Evolutionary conservation across 2,113 vertebrate genomes (phyloP).

Genomic region (Sporophila hypoxantha): DNA sequence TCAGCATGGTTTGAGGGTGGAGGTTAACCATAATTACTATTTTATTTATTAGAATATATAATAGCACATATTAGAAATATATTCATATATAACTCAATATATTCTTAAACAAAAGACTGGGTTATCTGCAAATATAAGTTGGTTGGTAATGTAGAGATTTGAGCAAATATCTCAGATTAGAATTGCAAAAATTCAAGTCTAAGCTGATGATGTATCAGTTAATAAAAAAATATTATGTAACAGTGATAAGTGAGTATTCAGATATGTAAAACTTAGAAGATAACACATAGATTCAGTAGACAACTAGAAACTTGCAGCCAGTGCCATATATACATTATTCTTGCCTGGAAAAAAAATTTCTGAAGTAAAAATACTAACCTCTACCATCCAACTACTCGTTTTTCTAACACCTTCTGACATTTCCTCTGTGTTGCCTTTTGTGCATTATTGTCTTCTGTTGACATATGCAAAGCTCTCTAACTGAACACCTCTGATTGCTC

Average conservation of each 20-base stretch:
- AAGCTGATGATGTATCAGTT: neutral
- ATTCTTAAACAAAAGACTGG: neutral
- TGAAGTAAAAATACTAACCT: neutral
- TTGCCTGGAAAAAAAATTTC: neutral
- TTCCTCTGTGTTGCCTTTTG: neutral
- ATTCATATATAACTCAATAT: neutral
- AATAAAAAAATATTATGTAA: neutral
- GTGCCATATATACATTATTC: neutral
- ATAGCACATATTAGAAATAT: neutral
- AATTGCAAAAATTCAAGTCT: neutral
- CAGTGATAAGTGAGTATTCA: neutral
- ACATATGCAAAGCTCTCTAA: neutral
- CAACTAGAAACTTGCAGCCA: neutral
- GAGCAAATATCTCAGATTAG: neutral
- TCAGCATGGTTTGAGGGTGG: neutral
- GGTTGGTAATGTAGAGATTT: neutral
- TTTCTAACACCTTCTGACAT: neutral
- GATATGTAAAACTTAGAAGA: neutral
- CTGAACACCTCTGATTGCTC: neutral
- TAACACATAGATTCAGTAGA: neutral
- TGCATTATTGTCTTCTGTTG: neutral
- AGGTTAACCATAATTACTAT: neutral
- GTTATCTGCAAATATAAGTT: neutral
- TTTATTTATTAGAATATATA: neutral
- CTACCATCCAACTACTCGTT: neutral